Conservation (phyloP, 2,113 vertebrate species). For the Centrocercus urophasianus region DNA sequence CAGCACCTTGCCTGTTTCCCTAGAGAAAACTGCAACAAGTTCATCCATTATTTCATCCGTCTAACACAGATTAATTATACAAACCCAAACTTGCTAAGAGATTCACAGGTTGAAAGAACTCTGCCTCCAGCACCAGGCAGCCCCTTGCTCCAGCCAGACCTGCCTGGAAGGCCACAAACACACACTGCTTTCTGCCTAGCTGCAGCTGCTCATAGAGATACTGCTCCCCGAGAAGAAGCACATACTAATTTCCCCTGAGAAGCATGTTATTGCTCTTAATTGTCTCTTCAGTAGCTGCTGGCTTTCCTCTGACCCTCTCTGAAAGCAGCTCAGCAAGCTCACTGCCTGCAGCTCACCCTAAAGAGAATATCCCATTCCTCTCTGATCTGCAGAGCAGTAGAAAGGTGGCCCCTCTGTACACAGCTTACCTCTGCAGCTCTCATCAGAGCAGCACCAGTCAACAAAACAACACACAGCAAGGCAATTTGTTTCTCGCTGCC, state of each 20-base stretch:
- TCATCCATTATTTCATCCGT: background rate
- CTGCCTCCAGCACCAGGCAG: background rate
- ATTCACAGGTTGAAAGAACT: background rate
- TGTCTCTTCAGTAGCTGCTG: background rate
- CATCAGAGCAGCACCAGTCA: background rate
- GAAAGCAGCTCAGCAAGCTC: background rate
- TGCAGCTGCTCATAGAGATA: background rate
- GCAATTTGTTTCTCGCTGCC: background rate
- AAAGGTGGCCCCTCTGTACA: background rate
- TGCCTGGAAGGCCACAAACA: background rate
- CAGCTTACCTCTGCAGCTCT: background rate
- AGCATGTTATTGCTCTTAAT: background rate
- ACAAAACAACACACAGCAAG: background rate
- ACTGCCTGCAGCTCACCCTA: rapidly evolving
- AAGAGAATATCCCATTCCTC: background rate
- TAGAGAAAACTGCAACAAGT: background rate
- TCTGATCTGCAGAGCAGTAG: rapidly evolving
- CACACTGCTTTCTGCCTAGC: background rate
- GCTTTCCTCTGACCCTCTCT: background rate
- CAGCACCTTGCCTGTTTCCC: background rate
- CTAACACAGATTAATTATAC: background rate
- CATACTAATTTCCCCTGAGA: background rate
- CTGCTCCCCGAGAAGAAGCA: background rate
- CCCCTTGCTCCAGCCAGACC: background rate
- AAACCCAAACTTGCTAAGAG: background rate